Conservation (phyloP, 2,888 invertebrate species). For the Pseudanteris insignis region DNA sequence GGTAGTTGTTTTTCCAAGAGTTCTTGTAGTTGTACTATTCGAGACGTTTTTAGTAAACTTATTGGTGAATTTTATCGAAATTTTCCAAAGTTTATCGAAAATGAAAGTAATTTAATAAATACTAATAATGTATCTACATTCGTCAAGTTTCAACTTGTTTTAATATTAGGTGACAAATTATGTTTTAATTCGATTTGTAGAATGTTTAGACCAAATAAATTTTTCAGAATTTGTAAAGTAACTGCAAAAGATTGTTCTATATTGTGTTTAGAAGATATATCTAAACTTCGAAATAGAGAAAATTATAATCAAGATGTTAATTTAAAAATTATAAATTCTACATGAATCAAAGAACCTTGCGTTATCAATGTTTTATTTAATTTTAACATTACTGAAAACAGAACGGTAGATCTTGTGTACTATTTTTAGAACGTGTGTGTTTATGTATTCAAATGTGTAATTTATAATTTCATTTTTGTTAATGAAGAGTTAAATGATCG, state of each 20-base stretch:
- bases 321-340: too few relatives aligned
- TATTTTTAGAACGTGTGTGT: too few relatives aligned
- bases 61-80: too few relatives aligned
- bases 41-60: too few relatives aligned
- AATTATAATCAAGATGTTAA: slow-evolving; percentile 2
- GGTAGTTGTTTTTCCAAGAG: too few relatives aligned
- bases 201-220: background rate
- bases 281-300: background rate
- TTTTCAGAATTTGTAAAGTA: slow-evolving; percentile 5
- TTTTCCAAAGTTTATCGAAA: too few relatives aligned
- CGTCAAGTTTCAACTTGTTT: background rate
- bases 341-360: slow-evolving; percentile 11
- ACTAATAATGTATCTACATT: background rate
- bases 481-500: slow-evolving; percentile 1
- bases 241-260: background rate
- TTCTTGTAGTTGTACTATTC: too few relatives aligned
- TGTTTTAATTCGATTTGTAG: background rate
- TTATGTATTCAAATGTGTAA: background rate
- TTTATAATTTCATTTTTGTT: background rate
- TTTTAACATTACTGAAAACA: slow-evolving; percentile 4
- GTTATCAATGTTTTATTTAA: background rate
- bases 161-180: background rate
- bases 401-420: slow-evolving; percentile 8
- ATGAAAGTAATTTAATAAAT: background rate
- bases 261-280: slow-evolving; percentile 1